Percentiles rank a stretch among this genome's conserved stretches.
Conservation (phyloP, 2,797 vertebrate species). For the Anolis apletophallus region DNA sequence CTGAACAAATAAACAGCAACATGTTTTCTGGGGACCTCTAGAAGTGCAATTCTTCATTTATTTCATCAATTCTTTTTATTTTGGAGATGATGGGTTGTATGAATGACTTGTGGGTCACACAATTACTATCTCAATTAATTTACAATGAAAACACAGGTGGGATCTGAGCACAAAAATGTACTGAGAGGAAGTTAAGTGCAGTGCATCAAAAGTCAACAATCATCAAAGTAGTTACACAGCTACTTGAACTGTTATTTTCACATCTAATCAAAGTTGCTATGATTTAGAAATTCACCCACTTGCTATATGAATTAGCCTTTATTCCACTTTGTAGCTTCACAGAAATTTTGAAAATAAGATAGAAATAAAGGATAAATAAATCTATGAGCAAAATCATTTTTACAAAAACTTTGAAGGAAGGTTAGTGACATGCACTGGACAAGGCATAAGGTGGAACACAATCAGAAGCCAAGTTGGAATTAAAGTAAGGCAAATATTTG, state of each 20-base stretch:
- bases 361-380: not conserved
- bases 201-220: not conserved
- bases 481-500: not conserved
- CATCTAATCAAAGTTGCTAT: not conserved
- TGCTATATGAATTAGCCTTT: not conserved
- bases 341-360: not conserved
- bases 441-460: conserved; percentile 24
- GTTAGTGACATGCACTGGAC: conserved; percentile 6
- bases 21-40: no score
- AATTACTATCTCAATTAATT: not conserved
- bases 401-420: conserved; percentile 49
- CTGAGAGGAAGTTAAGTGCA: not conserved
- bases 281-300: conserved; percentile 28
- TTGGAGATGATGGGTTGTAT: not conserved
- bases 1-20: no score
- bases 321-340: not conserved
- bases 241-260: no score
- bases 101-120: no score
- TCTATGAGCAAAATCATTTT: conserved; percentile 21
- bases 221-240: not conserved
- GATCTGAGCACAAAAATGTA: not conserved
- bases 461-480: not conserved
- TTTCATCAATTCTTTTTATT: no score
- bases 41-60: no score
- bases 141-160: not conserved